These are phyloP conservation scores for Podarcis lilfordi DNA, from an alignment of 2,797 vertebrate genomes.

Conservation along the genomic window DNA sequence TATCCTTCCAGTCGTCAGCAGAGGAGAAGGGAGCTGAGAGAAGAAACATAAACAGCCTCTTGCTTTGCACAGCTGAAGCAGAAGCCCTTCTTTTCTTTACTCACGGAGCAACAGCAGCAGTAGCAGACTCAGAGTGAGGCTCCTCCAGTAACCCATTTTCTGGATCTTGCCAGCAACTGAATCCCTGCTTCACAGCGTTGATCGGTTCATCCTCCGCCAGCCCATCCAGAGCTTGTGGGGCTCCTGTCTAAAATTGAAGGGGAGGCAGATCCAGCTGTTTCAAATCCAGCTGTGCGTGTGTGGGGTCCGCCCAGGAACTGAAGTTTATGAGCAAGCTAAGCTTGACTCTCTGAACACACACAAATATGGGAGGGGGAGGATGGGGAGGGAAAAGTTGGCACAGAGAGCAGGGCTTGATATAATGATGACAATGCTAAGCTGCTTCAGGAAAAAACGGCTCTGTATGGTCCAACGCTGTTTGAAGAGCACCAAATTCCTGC, in stretches of 20 bases:
- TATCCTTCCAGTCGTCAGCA: slow-evolving; percentile 50
- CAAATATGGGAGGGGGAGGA: slow-evolving; percentile 65
- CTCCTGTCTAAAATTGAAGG: slow-evolving; percentile 57
- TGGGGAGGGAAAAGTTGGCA: slow-evolving; percentile 24
- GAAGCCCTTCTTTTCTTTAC: slow-evolving; percentile 54
- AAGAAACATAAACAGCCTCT: slow-evolving; percentile 54
- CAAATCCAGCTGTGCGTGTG: slow-evolving; percentile 84
- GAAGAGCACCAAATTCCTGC: slow-evolving; percentile 39
- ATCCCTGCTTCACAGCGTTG: slow-evolving; percentile 46
- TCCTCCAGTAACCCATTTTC: slow-evolving; percentile 68
- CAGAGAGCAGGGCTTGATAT: slow-evolving; percentile 6
- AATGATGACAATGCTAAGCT: not conserved
- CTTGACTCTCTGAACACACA: slow-evolving; percentile 58
- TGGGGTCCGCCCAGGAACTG: slow-evolving; percentile 86
- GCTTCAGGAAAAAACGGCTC: slow-evolving; percentile 9
- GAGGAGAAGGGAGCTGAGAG: slow-evolving; percentile 48
- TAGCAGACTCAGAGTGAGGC: slow-evolving; percentile 52
- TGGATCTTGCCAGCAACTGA: slow-evolving; percentile 34
- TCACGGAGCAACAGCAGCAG: slow-evolving; percentile 72
- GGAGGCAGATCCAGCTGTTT: slow-evolving; percentile 86
- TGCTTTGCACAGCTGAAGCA: slow-evolving; percentile 35
- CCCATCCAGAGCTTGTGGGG: slow-evolving; percentile 53
- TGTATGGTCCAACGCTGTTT: not conserved
- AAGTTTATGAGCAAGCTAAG: slow-evolving; percentile 70
- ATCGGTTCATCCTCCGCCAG: slow-evolving; percentile 49